Conservation (phyloP, 2,888 invertebrate species). For the Tinea trinotella region DNA sequence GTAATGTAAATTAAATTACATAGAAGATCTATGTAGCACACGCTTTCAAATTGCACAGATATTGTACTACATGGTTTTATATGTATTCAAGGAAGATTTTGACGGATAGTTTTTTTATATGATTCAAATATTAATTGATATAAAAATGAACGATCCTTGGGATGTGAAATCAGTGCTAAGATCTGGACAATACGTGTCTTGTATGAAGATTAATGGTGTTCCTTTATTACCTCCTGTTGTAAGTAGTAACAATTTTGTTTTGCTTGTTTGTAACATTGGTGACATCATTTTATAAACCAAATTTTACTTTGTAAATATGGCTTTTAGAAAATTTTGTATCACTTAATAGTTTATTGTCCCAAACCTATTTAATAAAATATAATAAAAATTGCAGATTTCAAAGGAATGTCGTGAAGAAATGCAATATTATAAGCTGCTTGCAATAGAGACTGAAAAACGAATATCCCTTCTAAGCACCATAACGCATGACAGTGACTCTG, state of each 20-base stretch:
- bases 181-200: conserved; percentile 72
- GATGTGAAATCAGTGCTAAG: conserved; percentile 58
- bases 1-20: background rate
- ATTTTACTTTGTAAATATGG: too few relatives aligned
- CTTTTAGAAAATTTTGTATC: too few relatives aligned
- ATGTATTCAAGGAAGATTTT: background rate
- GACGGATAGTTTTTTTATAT: background rate
- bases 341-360: too few relatives aligned
- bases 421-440: conserved; percentile 76
- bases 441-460: conserved; percentile 75
- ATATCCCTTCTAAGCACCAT: conserved; percentile 56
- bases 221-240: conserved; percentile 85
- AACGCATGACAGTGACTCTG: conserved; percentile 28
- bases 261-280: background rate
- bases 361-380: too few relatives aligned
- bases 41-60: background rate
- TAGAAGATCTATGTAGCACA: background rate
- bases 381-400: conserved; percentile 79
- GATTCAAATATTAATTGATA: conserved; percentile 21
- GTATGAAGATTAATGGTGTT: conserved; percentile 80
- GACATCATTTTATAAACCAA: too few relatives aligned
- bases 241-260: conserved; percentile 37
- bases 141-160: conserved; percentile 61
- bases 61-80: background rate
- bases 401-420: conserved; percentile 76